Evolutionary conservation across 2,797 vertebrate genomes (phyloP), one percentile per base, ranked within the genome.

Genomic region (Lagorchestes hirsutus): DNA sequence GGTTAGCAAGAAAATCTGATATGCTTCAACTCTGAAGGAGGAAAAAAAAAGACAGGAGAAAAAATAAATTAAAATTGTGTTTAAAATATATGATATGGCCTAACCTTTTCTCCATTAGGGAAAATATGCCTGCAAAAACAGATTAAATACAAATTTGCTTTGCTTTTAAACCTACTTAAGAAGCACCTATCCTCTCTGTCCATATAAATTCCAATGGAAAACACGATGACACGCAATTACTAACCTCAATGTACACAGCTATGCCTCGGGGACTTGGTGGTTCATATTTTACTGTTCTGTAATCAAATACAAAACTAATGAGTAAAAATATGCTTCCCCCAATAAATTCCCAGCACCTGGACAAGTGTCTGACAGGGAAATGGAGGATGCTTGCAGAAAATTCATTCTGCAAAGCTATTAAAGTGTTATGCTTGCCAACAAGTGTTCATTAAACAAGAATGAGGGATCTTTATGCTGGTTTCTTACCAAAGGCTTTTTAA

Each of bases 221-320:
- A 98, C 98, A 98, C 1, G 96, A 98, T 98, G 99, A 99, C 99
- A 99, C 97, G 98, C 98, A 98, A 99, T 99, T 99, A 99, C 98
- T 99, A 99, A 99, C 99, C 98, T 99, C 98, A 98, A 98, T 98
- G 99, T 99, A 99, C 98, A 98, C 98, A 98, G 98, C 98, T 97
- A 98, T 98, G 98, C 99, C 99, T 99, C 97, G 2, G 98, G 99
- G 98, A 99, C 98, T 98, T 97, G 98, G 98, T 98, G 98, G 98
- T 98, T 99, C 99, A 99, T 99, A 99, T 99, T 99, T 99, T 99
- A 99, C 98, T 98, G 98, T 98, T 99, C 98, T 98, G 98, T 99
- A 99, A 99, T 99, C 98, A 99, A 99, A 99, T 99, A 99, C 98
- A 99, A 98, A 98, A 99, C 98, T 99, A 99, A 99, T 99, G 99